Base-by-base conservation (phyloP, 1,140 invertebrate species). In the Eueides isabella region DNA sequence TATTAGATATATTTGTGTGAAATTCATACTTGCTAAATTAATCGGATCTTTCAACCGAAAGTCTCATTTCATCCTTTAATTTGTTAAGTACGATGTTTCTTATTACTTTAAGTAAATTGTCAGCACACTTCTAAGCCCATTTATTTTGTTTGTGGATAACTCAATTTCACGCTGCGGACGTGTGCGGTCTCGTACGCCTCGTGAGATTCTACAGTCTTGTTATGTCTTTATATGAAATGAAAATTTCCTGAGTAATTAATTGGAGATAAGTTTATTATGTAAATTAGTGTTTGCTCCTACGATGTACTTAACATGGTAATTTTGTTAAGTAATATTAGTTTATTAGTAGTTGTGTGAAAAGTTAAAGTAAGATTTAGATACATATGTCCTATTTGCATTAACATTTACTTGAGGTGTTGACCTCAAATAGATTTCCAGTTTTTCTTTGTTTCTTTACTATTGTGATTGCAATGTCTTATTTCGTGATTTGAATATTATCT, bases 111-210 rank as follows among this genome's bases (percentile, higher is more conserved):
- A 33, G 48, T 29, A 28, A 61, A 62, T 62, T 62, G 30, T 26
- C 31, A 31, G 55, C 11, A 48, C 41, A 48, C 16, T n/a, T n/a
- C n/a, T 19, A 44, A 44, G 2, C 41, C 41, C 41, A 48, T 19
- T 30, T 70, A 70, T 70, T 70, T 62, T 70, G 55, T 70, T 70
- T 70, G 67, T 28, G 30, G 67, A 62, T 35, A 70, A 70, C 67
- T 70, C 67, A 70, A 70, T 62, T 70, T 70, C 67, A 70, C 67
- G 55, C 67, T 29, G 31, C 55, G 67, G 19, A 62, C 67, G 67
- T 70, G n/a, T 38, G 35, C 30, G 31, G 55, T 16, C 23, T 26
- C 12, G 12, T 41, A 5, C 28, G 12, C 35, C 35, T 26, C 26
- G 12, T 28, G 9, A 29, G 26, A 14, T 4, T 62, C 28, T 29